Evolutionary conservation across 2,113 vertebrate species (phyloP).

Genomic region (Megalops atlanticus): DNA sequence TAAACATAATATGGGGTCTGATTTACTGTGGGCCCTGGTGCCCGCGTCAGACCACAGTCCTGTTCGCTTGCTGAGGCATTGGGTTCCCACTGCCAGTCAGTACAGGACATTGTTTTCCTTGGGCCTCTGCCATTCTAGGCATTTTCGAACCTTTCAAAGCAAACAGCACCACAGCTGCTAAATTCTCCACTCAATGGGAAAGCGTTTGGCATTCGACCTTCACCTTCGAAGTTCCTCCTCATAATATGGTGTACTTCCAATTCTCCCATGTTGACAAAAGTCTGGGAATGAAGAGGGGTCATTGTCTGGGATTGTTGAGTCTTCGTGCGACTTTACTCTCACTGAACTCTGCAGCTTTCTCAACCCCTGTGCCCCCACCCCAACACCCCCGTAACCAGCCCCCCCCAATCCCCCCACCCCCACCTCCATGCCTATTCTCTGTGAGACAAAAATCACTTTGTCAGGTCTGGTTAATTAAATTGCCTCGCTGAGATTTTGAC

Average conservation of each 20-base stretch:
- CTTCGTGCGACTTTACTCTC: slow-evolving; percentile 48
- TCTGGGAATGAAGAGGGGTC: slow-evolving; percentile 44
- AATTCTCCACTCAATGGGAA: slow-evolving; percentile 48
- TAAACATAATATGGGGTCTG: slow-evolving; percentile 50
- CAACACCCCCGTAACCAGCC: slow-evolving; percentile 37
- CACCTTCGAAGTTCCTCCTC: slow-evolving; percentile 43
- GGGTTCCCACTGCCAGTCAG: slow-evolving; percentile 49
- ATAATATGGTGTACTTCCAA: slow-evolving; percentile 48
- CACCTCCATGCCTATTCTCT: slow-evolving; percentile 43
- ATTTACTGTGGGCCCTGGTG: slow-evolving; percentile 37
- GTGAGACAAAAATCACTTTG: slow-evolving; percentile 53
- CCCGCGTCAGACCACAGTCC: slow-evolving; percentile 38
- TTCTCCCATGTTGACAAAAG: slow-evolving; percentile 57
- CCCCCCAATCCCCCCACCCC: slow-evolving; percentile 32
- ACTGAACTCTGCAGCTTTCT: slow-evolving; percentile 39
- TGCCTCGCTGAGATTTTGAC: slow-evolving; percentile 48
- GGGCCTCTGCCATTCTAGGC: slow-evolving; percentile 46
- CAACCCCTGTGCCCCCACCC: slow-evolving; percentile 26
- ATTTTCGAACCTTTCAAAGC: slow-evolving; percentile 49
- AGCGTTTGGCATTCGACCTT: slow-evolving; percentile 50
- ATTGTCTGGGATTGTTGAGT: slow-evolving; percentile 50
- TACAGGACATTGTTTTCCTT: slow-evolving; percentile 49
- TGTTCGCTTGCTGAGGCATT: slow-evolving; percentile 38
- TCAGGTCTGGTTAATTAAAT: slow-evolving; percentile 58
- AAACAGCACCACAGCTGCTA: slow-evolving; percentile 57